phyloP scores from a whole-genome alignment of 2,113 vertebrate genomes.

The Brienomyrus brachyistius region DNA sequence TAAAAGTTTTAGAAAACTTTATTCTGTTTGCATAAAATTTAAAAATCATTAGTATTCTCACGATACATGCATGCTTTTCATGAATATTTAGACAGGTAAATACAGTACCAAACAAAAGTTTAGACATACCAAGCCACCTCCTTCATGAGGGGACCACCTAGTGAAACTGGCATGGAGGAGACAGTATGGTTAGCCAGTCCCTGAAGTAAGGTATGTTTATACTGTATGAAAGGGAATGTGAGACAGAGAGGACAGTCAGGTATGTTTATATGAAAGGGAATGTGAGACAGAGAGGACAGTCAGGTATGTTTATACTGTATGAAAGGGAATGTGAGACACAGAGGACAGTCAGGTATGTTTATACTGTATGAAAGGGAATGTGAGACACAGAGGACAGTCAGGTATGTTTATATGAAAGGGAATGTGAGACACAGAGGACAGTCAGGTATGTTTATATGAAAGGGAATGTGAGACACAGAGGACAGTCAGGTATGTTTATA shows the following conservation, averaged over 20 bases:
- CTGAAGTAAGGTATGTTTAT: neutral
- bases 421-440: neutral
- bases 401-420: neutral
- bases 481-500: neutral
- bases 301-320: too few species aligned
- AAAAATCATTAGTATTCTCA: neutral
- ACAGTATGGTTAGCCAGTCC: too few species aligned
- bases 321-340: neutral
- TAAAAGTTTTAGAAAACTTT: neutral
- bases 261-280: too few species aligned
- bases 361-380: neutral
- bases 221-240: neutral
- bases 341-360: neutral
- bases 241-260: neutral
- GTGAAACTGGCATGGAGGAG: too few species aligned
- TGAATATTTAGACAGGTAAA: neutral
- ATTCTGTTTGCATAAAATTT: neutral
- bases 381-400: neutral
- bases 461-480: neutral
- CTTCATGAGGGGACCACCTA: too few species aligned
- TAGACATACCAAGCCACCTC: neutral
- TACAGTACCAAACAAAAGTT: neutral
- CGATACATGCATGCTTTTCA: neutral
- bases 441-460: too few species aligned
- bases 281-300: too few species aligned